Percentiles rank a stretch among this genome's conserved stretches.
phyloP scores from a whole-genome alignment of 2,113 vertebrate genomes.

The Gymnarchus niloticus region DNA sequence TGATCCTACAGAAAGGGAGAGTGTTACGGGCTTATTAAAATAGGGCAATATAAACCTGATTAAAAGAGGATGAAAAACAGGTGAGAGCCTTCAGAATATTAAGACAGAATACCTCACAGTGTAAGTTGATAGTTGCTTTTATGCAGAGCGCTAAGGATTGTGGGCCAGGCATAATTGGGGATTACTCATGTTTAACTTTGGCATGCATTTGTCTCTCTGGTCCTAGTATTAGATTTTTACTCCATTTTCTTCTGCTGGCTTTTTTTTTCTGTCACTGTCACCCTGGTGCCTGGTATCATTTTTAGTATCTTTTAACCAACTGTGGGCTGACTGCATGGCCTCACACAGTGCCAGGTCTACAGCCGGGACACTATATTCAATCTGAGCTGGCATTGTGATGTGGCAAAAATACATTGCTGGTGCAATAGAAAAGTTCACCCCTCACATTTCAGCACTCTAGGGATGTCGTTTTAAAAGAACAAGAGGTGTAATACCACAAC shows the following conservation, averaged over 20 bases:
- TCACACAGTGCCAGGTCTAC: slow-evolving; percentile 1
- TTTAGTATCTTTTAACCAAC: slow-evolving; percentile 30
- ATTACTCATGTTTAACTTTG: background rate
- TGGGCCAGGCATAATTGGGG: background rate
- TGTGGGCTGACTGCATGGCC: slow-evolving; percentile 24
- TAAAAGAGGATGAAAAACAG: background rate
- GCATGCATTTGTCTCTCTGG: background rate
- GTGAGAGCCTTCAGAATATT: background rate
- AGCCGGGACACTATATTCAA: slow-evolving; percentile 11
- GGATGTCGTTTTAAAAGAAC: background rate
- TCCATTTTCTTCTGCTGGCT: background rate
- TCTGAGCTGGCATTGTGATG: background rate
- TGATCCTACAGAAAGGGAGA: background rate
- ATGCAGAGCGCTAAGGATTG: background rate
- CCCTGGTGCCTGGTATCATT: slow-evolving; percentile 17
- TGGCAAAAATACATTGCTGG: slow-evolving; percentile 30
- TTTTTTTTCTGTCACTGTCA: slow-evolving; percentile 1
- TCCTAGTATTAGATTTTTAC: slow-evolving; percentile 13
- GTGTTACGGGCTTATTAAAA: background rate
- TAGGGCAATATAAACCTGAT: background rate
- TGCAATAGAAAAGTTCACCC: background rate
- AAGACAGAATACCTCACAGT: background rate
- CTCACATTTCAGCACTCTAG: background rate
- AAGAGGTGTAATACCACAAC: background rate
- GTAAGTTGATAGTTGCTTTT: background rate